Evolutionary conservation across 1,140 invertebrate genomes (phyloP), one percentile per base, ranked within the genome.

Genomic region (Vanessa tameamea): DNA sequence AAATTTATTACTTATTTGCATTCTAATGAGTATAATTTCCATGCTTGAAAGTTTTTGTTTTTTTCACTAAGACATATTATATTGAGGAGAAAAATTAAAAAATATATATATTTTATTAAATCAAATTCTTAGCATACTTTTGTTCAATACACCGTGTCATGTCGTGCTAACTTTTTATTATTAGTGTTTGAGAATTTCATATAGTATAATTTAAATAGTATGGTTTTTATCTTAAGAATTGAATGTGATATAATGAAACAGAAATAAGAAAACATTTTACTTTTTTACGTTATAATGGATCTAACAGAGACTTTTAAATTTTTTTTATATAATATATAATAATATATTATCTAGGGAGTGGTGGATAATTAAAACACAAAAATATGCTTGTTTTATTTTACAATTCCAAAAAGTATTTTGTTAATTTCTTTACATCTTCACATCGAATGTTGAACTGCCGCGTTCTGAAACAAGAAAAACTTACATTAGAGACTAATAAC

Each of bases 331-430:
- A 23, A 8, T 47, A 13, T 64, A 64, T 43, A 20, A 43, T 43
- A 64, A 63, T 47, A 14, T 53, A 57, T 53, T 31, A 8, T 15
- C 12, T 67, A 68, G 31, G 48, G 16, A 23, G 13, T 16, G 43
- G 64, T 73, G 69, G 23, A 37, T 16, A 77, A 78, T 76, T 78
- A 64, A 80, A 82, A 82, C 77, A 74, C 81, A 79, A 48, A 47
- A 43, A 57, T 82, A 75, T 53, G 50, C 47, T 74, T 77, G 55
- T 67, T 82, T 82, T 82, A 82, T 82, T 82, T 72, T 79, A 80
- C 73, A 82, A 82, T 66, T 78, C 55, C 59, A 66, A 64, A 68
- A 59, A 51, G 31, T 57, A 57, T 48, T 26, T 64, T 7, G 7
- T 26, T 8, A 7, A 23, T 64, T 31, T 64, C 31, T 20, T 61